A percentile compares a stretch with the other conserved stretches of the same genome.
Evolutionary conservation across 1,140 invertebrate species (phyloP).

Genomic region (Diabrotica virgifera): DNA sequence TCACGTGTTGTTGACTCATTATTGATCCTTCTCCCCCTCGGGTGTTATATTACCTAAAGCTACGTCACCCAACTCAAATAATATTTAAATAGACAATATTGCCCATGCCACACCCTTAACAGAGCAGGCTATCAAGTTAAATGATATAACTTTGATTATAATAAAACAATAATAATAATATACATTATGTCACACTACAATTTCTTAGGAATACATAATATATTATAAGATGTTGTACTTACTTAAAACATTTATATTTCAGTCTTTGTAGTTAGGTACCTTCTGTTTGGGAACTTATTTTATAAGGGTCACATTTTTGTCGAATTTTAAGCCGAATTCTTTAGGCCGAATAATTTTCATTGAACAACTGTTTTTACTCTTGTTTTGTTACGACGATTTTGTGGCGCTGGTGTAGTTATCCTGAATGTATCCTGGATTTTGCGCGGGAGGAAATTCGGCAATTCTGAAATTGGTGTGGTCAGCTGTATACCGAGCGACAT

Average conservation of each 20-base stretch:
- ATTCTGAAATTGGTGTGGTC: neutral
- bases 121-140: too few relatives aligned
- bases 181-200: too few relatives aligned
- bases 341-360: neutral
- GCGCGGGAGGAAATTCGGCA: slow-evolving; percentile 1
- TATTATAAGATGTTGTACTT: neutral
- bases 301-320: neutral
- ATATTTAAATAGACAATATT: neutral
- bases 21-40: slow-evolving; percentile 9
- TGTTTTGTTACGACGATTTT: neutral
- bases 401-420: neutral
- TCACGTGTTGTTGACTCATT: slow-evolving; percentile 20
- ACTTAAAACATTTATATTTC: neutral
- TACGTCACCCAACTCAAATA: neutral
- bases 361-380: neutral
- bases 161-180: too few relatives aligned
- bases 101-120: too few relatives aligned
- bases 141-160: too few relatives aligned
- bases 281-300: neutral
- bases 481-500: neutral
- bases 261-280: neutral
- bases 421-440: neutral
- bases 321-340: neutral
- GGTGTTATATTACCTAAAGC: slow-evolving; percentile 14
- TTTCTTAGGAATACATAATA: too few relatives aligned